Conservation (phyloP, 2,113 vertebrate genomes). For the Sialia sialis region DNA sequence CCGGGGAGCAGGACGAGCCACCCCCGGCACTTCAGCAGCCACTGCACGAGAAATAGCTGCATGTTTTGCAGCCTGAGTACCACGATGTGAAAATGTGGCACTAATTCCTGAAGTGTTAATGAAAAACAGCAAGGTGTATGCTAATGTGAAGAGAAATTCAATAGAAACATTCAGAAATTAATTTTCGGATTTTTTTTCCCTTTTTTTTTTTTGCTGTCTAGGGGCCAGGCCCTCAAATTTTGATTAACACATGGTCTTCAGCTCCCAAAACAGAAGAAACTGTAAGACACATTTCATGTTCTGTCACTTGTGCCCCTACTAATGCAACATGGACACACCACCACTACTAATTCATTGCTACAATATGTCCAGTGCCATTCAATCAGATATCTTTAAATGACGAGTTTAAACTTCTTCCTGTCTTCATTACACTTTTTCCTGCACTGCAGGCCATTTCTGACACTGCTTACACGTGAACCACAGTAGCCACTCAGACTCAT, state of each 20-base stretch:
- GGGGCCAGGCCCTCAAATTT: neutral
- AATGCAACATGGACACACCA: neutral
- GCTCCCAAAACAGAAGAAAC: neutral
- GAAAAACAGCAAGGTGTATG: neutral
- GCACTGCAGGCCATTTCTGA: neutral
- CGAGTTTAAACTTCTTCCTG: neutral
- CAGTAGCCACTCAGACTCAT: neutral
- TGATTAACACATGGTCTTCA: neutral
- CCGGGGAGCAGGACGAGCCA: neutral
- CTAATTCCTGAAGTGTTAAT: neutral
- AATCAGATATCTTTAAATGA: neutral
- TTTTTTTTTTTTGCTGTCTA: fast-evolving
- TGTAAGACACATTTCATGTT: neutral
- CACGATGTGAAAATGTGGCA: neutral
- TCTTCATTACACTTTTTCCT: neutral
- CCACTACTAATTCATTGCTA: neutral
- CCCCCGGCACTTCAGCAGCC: neutral
- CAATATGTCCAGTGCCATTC: neutral
- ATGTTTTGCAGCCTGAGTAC: neutral
- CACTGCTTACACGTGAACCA: neutral
- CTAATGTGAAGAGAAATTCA: neutral
- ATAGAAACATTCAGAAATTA: neutral
- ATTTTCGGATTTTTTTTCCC: fast-evolving
- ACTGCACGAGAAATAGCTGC: neutral
- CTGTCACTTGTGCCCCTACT: neutral